Conservation (phyloP, 1,140 invertebrate species). For the Sinonovacula constricta region DNA sequence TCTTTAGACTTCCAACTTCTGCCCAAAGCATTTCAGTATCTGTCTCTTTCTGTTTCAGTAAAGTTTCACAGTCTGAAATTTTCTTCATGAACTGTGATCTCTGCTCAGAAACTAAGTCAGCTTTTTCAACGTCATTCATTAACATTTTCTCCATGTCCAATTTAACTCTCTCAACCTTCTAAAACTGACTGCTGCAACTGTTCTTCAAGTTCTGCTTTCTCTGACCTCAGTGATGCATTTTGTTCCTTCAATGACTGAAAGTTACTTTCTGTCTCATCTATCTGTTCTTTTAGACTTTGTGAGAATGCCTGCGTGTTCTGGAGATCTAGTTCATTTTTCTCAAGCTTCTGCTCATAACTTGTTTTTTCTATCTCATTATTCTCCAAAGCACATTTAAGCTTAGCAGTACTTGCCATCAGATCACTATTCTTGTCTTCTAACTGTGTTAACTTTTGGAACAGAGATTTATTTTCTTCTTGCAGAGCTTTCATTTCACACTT, state of each 20-base stretch:
- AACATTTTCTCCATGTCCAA: background rate
- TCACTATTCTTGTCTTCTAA: conserved; percentile 38
- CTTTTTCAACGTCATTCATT: conserved; percentile 3
- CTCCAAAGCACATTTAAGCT: conserved; percentile 21
- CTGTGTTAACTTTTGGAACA: background rate
- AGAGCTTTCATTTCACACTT: background rate
- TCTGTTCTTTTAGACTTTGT: conserved; percentile 27
- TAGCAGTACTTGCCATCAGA: background rate
- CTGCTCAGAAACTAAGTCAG: too few species aligned
- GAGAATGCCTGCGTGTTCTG: conserved; percentile 33
- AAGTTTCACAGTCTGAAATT: too few species aligned
- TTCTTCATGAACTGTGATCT: too few species aligned
- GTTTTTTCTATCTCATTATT: conserved; percentile 1
- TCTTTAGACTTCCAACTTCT: too few species aligned
- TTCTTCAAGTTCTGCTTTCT: conserved; percentile 15
- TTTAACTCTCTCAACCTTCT: conserved; percentile 18
- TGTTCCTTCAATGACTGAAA: conserved; percentile 30
- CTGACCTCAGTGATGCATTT: conserved; percentile 3
- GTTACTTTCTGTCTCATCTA: conserved; percentile 24
- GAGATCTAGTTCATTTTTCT: conserved; percentile 25
- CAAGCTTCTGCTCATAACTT: conserved; percentile 15
- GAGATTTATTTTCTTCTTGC: background rate
- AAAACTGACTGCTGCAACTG: conserved; percentile 19
- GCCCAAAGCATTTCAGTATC: too few species aligned
- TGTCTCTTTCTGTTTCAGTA: too few species aligned